These are phyloP conservation scores for Euglossa dilemma DNA, from an alignment of 1,140 invertebrate genomes.

Conservation along the genomic window DNA sequence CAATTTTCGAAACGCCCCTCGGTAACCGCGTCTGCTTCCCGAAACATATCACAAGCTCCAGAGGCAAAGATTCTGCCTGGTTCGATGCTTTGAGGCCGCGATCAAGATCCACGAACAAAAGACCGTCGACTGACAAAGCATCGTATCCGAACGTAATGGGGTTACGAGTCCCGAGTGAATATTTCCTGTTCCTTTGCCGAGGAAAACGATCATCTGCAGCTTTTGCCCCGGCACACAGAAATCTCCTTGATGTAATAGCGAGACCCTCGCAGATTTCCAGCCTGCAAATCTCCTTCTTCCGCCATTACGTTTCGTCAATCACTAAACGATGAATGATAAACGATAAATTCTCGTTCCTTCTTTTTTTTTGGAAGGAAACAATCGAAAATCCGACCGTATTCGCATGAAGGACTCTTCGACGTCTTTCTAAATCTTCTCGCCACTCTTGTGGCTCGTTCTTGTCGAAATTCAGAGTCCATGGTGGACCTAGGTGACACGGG, in stretches of 20 bases:
- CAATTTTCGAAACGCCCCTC: background rate
- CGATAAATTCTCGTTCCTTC: background rate
- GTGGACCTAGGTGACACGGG: background rate
- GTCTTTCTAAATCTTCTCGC: background rate
- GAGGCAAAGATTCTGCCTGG: background rate
- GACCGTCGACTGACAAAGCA: constrained; percentile 30
- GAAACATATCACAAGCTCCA: constrained; percentile 1
- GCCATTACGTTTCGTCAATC: background rate
- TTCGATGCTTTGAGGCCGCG: constrained; percentile 12
- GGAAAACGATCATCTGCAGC: constrained; percentile 24
- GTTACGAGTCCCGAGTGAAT: constrained; percentile 36
- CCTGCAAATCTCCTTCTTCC: background rate
- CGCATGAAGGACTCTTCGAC: background rate
- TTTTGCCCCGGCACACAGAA: background rate
- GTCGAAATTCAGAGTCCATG: background rate
- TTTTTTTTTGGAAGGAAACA: background rate
- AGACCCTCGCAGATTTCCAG: background rate
- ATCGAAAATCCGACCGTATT: background rate
- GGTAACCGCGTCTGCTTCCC: background rate
- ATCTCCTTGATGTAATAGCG: background rate
- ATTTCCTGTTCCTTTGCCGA: constrained; percentile 21
- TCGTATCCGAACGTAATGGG: constrained; percentile 31
- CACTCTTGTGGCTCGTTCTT: background rate
- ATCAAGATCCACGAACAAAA: constrained; percentile 28
- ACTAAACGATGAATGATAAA: background rate